Base-by-base conservation (phyloP, 2,888 invertebrate species). In the Hydriomena furcata region DNA sequence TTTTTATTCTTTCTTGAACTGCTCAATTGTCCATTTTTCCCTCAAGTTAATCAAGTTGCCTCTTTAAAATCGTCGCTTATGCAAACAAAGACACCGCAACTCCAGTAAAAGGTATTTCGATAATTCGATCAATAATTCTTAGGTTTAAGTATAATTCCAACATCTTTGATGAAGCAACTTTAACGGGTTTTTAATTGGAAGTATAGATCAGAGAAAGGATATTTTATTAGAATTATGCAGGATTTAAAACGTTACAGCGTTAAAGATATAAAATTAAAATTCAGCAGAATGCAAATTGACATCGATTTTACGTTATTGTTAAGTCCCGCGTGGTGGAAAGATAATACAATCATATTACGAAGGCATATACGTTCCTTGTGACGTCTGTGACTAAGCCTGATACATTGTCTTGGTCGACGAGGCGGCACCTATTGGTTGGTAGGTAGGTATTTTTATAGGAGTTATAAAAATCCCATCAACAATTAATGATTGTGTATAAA, bases 1-100 rank as follows among this genome's bases (percentile, higher is more conserved):
- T 83, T 86, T 87, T 84, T 84, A 86, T 84, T 84, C 78, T 77
- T 82, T 74, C 81, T 82, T 79, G 76, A 83, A 85, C 79, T 82
- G 81, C 80, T 82, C 82, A 76, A 82, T 79, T 78, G 73, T 74
- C 71, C 76, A 79, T 81, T 86, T 80, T 37, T 79, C 71, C 59
- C 57, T 65, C 55, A 63, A 71, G 73, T 79, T 54, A 46, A 57
- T 49, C 44, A 52, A 56, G 47, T 45, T 28, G 41, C 34, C 50
- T 55, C 36, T 42, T 48, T 48, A 38, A 56, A 56, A 41, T 52
- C 44, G 41, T 58, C 58, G 41, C 55, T 54, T 43, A 32, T 32
- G 41, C 52, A 52, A 58, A 58, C 47, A 47, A 47, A 52, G 46
- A 52, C 46, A 43, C 35, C 44, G 25, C 8, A 1, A n/a, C n/a